These are phyloP conservation scores for Scopus umbretta DNA, from an alignment of 2,113 vertebrate species.

Conservation along the genomic window DNA sequence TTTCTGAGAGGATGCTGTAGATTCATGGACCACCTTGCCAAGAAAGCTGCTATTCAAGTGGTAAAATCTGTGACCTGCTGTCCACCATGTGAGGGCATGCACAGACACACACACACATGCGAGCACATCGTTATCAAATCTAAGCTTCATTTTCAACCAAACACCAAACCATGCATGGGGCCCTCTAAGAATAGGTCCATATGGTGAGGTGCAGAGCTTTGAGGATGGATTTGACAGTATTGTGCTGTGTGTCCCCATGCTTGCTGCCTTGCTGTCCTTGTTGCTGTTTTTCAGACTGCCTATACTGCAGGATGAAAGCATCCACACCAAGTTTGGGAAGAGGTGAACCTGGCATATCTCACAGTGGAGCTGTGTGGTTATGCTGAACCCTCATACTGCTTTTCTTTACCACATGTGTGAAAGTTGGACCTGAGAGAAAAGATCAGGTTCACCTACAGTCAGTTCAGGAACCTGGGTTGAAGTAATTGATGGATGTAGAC, in stretches of 20 bases:
- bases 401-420: not conserved
- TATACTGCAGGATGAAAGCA: not conserved
- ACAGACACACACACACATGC: accelerated
- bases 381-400: not conserved
- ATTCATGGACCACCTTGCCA: not conserved
- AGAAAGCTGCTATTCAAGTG: not conserved
- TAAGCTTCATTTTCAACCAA: not conserved
- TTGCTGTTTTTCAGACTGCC: not conserved
- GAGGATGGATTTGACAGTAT: not conserved
- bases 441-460: not conserved
- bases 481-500: not conserved
- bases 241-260: accelerated
- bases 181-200: not conserved
- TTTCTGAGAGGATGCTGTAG: not conserved
- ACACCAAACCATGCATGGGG: not conserved
- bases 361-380: not conserved
- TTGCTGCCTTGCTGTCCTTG: not conserved
- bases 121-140: not conserved
- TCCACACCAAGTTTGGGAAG: accelerated
- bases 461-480: not conserved
- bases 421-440: not conserved
- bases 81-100: not conserved
- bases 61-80: not conserved
- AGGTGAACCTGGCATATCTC: not conserved
- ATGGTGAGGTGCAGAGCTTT: not conserved